Conservation (phyloP, 2,888 invertebrate genomes). For the Panopea generosa region DNA sequence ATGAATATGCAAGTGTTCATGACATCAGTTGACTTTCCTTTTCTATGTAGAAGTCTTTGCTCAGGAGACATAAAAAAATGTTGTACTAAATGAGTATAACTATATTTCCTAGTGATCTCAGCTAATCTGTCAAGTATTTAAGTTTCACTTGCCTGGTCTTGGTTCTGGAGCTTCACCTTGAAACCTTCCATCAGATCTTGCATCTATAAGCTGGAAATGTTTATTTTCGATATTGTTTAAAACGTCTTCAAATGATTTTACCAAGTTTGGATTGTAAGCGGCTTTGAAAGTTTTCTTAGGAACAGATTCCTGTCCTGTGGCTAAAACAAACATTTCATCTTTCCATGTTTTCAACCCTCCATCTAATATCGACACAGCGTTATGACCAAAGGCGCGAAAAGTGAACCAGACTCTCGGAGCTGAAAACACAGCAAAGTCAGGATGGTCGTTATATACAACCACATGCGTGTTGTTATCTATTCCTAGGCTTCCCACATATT, state of each 20-base stretch:
- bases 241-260: slow-evolving; percentile 79
- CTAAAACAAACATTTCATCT: slow-evolving; percentile 58
- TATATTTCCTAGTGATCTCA: too few species aligned
- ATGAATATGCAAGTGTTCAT: too few species aligned
- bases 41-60: too few species aligned
- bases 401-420: slow-evolving; percentile 83
- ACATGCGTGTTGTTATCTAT: slow-evolving; percentile 79
- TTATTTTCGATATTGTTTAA: slow-evolving; percentile 70
- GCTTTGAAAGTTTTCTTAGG: slow-evolving; percentile 66
- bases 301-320: slow-evolving; percentile 48
- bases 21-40: too few species aligned
- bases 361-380: slow-evolving; percentile 76
- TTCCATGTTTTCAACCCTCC: slow-evolving; percentile 81
- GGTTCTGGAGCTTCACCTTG: slow-evolving; percentile 81
- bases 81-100: too few species aligned
- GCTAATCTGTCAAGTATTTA: too few species aligned
- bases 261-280: slow-evolving; percentile 59
- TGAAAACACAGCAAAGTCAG: slow-evolving; percentile 74
- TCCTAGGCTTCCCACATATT: slow-evolving; percentile 80
- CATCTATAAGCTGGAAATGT: slow-evolving; percentile 77
- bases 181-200: slow-evolving; percentile 79
- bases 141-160: slow-evolving; percentile 71
- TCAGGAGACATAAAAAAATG: too few species aligned
- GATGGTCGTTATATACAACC: slow-evolving; percentile 80
- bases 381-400: slow-evolving; percentile 80